Conservation (phyloP, 2,888 invertebrate genomes). For the Hylaea fasciaria region DNA sequence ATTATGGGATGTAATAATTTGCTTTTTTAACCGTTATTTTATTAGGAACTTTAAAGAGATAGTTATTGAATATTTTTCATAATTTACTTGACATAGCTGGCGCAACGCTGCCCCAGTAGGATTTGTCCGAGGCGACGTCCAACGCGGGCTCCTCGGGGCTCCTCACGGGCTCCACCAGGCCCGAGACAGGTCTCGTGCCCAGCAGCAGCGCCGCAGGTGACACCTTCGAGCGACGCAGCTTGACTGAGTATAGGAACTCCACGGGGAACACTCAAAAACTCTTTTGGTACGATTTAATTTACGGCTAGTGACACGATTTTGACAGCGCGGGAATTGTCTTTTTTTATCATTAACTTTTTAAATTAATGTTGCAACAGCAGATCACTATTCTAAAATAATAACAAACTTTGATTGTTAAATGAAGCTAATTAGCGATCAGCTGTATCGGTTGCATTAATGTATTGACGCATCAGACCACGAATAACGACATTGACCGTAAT, state of each 20-base stretch:
- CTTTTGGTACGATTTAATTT: constrained; percentile 25
- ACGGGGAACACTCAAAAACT: constrained; percentile 26
- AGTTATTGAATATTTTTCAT: background rate
- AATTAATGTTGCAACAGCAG: background rate
- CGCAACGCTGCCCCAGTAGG: constrained; percentile 80
- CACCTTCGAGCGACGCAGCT: constrained; percentile 80
- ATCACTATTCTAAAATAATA: background rate
- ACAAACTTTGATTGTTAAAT: background rate
- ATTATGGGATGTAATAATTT: no score
- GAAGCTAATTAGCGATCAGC: constrained; percentile 43
- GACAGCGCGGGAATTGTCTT: constrained; percentile 21
- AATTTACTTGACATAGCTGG: constrained; percentile 72
- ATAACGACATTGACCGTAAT: constrained; percentile 57
- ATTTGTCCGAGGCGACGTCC: constrained; percentile 82
- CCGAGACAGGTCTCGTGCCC: constrained; percentile 83
- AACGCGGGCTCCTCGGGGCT: constrained; percentile 79
- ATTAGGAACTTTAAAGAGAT: no score
- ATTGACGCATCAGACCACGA: constrained; percentile 51
- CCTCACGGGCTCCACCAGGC: constrained; percentile 77
- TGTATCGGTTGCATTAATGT: constrained; percentile 36
- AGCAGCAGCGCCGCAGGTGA: constrained; percentile 84
- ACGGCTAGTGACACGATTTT: constrained; percentile 5
- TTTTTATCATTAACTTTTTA: constrained; percentile 16
- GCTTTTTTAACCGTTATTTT: no score
- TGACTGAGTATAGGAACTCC: constrained; percentile 55